Conservation (phyloP, 2,113 vertebrate species). For the Bombycilla garrulus region DNA sequence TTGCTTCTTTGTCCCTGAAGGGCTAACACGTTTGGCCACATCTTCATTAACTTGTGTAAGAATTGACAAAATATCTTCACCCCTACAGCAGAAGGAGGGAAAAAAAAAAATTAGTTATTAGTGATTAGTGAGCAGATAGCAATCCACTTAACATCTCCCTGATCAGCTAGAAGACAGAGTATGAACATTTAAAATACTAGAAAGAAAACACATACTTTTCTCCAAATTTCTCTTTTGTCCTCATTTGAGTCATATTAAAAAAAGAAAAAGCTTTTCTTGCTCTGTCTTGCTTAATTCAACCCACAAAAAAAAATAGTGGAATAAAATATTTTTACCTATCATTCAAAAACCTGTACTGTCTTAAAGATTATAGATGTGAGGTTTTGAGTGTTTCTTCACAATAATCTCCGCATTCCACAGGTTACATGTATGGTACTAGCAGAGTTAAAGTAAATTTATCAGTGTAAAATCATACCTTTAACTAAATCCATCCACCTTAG, state of each 20-base stretch:
- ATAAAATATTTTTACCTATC: neutral
- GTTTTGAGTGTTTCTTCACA: neutral
- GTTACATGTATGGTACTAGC: neutral
- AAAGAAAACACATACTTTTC: neutral
- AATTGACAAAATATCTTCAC: slow-evolving; percentile 82
- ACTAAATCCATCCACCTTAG: neutral
- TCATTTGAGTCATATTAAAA: neutral
- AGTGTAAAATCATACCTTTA: neutral
- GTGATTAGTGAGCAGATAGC: neutral
- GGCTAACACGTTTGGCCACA: slow-evolving; percentile 69
- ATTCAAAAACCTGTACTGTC: neutral
- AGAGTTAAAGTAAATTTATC: neutral
- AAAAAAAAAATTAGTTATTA: neutral
- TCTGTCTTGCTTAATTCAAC: neutral
- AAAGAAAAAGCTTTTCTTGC: neutral
- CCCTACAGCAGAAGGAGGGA: slow-evolving; percentile 51
- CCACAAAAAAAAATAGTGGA: neutral
- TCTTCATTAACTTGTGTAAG: slow-evolving; percentile 87
- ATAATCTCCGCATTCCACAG: neutral
- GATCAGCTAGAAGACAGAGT: neutral
- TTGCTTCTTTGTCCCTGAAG: slow-evolving; percentile 67
- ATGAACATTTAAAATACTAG: neutral
- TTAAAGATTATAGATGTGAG: neutral
- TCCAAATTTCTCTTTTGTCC: neutral
- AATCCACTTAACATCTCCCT: neutral